A percentile compares a stretch with the other conserved stretches of the same genome.
phyloP scores from a whole-genome alignment of 2,797 vertebrate genomes.

The Helicolenus hilgendorfi region DNA sequence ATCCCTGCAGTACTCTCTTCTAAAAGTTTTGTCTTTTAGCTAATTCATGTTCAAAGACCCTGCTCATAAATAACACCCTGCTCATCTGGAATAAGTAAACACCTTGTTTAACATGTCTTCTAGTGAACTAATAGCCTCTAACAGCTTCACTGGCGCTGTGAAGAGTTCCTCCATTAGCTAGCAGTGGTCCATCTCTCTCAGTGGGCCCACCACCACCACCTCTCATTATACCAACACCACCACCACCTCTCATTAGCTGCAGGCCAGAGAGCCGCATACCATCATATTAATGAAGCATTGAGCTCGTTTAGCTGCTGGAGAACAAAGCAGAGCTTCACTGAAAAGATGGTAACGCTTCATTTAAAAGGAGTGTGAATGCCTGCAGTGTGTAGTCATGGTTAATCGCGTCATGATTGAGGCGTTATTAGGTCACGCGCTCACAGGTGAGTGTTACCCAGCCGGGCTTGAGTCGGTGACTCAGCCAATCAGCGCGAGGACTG shows the following conservation, averaged over 20 bases:
- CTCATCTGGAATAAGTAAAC: not conserved
- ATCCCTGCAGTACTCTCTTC: too few relatives aligned
- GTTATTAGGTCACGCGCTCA: not conserved
- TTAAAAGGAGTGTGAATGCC: too few relatives aligned
- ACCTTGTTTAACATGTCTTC: not conserved
- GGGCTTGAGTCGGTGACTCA: constrained; percentile 31
- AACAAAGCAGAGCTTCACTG: not conserved
- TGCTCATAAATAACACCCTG: not conserved
- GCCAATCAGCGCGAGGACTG: constrained; percentile 33
- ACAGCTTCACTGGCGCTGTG: not conserved
- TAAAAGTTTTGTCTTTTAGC: too few relatives aligned
- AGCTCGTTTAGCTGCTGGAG: not conserved
- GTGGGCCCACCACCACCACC: not conserved
- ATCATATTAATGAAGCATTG: constrained; percentile 33
- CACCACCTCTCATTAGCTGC: too few relatives aligned
- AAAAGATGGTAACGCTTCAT: not conserved
- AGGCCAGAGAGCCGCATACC: constrained; percentile 45
- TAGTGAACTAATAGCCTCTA: not conserved
- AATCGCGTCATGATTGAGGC: too few relatives aligned
- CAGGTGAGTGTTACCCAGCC: constrained; percentile 36
- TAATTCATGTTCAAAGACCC: not conserved
- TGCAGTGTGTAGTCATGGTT: not conserved
- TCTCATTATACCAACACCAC: not conserved
- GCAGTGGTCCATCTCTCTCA: not conserved
- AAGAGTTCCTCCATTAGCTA: not conserved